Conservation (phyloP, 2,113 vertebrate species). For the Varanus komodoensis region DNA sequence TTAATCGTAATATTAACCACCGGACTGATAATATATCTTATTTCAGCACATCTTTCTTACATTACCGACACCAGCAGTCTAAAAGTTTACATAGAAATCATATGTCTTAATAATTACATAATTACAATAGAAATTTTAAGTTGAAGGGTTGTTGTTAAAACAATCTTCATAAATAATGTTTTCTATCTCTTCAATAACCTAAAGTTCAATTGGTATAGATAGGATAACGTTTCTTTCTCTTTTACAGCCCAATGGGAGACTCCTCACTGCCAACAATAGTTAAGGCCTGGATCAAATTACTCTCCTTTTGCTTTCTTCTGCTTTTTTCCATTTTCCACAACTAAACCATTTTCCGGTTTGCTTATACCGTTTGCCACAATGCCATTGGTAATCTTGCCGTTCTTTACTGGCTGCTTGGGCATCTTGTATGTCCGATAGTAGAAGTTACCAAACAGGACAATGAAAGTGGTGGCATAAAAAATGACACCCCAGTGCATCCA, state of each 20-base stretch:
- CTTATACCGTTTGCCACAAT: conserved; percentile 80
- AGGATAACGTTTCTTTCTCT: conserved; percentile 62
- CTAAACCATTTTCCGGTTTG: conserved; percentile 84
- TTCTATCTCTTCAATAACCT: conserved; percentile 77
- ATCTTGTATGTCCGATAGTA: conserved; percentile 96
- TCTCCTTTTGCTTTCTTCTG: conserved; percentile 95
- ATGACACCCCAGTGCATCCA: conserved; percentile 99
- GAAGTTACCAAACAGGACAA: conserved; percentile 96
- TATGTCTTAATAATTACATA: conserved; percentile 74
- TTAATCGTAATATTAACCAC: conserved; percentile 62
- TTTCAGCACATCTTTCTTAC: conserved; percentile 74
- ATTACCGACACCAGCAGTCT: conserved; percentile 80
- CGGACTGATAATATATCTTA: conserved; percentile 68
- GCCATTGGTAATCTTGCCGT: conserved; percentile 87
- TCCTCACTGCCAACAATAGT: conserved; percentile 73
- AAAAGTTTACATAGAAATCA: conserved; percentile 77
- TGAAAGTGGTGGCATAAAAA: conserved; percentile 96
- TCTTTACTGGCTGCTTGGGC: conserved; percentile 85
- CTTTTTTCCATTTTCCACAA: conserved; percentile 86
- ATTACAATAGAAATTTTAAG: conserved; percentile 77
- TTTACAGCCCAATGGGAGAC: conserved; percentile 71
- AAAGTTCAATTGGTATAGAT: conserved; percentile 76
- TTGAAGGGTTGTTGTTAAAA: conserved; percentile 76
- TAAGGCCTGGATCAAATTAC: conserved; percentile 83
- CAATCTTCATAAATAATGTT: conserved; percentile 83